These are phyloP conservation scores for Dendrocincla fuliginosa DNA, from an alignment of 2,797 vertebrate species.

Conservation along the genomic window DNA sequence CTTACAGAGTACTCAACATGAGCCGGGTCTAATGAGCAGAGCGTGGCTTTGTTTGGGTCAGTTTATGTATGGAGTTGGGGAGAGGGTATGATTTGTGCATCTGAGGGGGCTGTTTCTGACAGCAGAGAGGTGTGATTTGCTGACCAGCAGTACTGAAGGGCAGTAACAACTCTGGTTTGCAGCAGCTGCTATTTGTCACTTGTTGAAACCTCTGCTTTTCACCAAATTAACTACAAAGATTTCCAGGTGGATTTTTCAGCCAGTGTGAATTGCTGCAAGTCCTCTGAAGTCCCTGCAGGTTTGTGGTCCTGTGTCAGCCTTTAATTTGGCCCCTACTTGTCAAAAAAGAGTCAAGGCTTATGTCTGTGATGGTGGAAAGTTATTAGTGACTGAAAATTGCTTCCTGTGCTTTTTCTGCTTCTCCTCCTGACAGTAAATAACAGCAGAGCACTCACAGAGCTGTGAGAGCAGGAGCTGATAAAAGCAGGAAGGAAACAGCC, in stretches of 20 bases:
- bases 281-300: background rate
- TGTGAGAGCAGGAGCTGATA: background rate
- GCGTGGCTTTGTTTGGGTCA: background rate
- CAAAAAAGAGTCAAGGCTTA: background rate
- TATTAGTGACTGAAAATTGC: slow-evolving; percentile 16
- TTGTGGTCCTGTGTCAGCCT: background rate
- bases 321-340: background rate
- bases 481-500: background rate
- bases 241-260: background rate
- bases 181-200: background rate
- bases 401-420: background rate
- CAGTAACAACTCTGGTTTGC: background rate
- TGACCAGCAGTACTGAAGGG: background rate
- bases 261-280: background rate
- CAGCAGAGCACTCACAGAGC: background rate
- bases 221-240: background rate
- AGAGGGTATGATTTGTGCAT: background rate
- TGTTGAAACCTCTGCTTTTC: background rate
- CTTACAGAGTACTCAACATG: background rate
- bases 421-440: background rate
- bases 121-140: background rate
- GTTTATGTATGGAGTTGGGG: background rate
- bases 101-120: background rate
- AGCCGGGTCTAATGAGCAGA: background rate
- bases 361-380: background rate